A percentile compares a stretch with the other conserved stretches of the same genome.
Evolutionary conservation across 1,140 invertebrate genomes (phyloP).

Genomic region (Ooceraea biroi): DNA sequence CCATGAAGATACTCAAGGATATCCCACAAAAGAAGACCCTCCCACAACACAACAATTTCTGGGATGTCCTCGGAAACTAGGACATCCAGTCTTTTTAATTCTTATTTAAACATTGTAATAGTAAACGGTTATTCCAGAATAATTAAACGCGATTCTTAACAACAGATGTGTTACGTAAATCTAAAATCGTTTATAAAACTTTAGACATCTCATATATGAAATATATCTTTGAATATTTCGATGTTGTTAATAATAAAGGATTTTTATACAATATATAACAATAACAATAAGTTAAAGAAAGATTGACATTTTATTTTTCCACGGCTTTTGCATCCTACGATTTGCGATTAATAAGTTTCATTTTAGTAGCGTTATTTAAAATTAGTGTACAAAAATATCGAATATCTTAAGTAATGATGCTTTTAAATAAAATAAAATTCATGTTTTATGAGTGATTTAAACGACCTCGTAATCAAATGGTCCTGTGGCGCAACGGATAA

Average conservation of each 20-base stretch:
- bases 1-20: neutral
- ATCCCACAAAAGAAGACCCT: neutral
- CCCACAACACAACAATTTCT: too few species aligned
- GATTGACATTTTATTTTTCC: too few species aligned
- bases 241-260: neutral
- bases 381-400: neutral
- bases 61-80: constrained; percentile 13
- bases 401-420: neutral
- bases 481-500: constrained; percentile 96
- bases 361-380: too few species aligned
- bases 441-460: neutral
- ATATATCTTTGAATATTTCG: neutral
- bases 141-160: neutral
- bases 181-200: neutral
- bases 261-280: neutral
- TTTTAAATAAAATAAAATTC: neutral
- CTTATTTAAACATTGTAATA: neutral
- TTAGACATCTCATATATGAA: neutral
- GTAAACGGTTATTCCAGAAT: neutral
- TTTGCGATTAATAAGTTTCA: too few species aligned
- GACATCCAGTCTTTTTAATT: constrained; percentile 8
- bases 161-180: neutral
- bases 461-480: constrained; percentile 79
- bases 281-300: neutral
- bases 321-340: too few species aligned